Evolutionary conservation across 2,888 invertebrate genomes (phyloP), one percentile per base, ranked within the genome.

Genomic region (Prenolepis imparis): DNA sequence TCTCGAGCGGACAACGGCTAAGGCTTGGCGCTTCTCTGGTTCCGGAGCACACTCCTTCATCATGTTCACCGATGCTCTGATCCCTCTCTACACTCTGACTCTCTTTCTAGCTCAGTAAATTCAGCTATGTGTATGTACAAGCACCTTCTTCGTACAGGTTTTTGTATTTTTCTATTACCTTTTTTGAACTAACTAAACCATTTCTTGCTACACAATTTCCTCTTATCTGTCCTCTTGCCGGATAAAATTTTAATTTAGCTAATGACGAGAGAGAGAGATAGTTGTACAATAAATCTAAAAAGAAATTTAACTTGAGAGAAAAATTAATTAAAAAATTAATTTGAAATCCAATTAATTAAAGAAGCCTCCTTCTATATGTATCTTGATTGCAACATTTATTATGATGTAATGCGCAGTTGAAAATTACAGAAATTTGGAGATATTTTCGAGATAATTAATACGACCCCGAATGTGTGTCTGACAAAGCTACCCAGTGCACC

Each of bases 61-160:
- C 90, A 90, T 91, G 91, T 91, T 88, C 91, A 84, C 90, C 87
- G 75, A 88, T 89, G 86, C 89, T 82, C 84, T 73, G 74, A 88
- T 78, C 77, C 83, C n/a, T 39, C 75, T 72, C 68, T 75, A 18
- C 6, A 48, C 78, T 61, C 67, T 81, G 68, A 63, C 66, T 28
- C 78, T 73, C 55, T 67, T 57, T 70, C 67, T 72, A 39, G 18
- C 57, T 78, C 70, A 44, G 67, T 55, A 39, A 67, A 59, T 78
- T 32, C 32, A 41, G 64, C 32, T 84, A 66, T 55, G 57, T 57
- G 41, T 68, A 68, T 57, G 41, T 68, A 68, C 21, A 48, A 64
- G 32, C 12, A 9, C 9, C 61, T 48, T 70, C 74, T 83, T 67
- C 59, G n/a, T 59, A 24, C 67, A 3, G 55, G 3, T 11, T n/a